Evolutionary conservation across 1,140 invertebrate species (phyloP).

Genomic region (Zaprionus camerounensis): DNA sequence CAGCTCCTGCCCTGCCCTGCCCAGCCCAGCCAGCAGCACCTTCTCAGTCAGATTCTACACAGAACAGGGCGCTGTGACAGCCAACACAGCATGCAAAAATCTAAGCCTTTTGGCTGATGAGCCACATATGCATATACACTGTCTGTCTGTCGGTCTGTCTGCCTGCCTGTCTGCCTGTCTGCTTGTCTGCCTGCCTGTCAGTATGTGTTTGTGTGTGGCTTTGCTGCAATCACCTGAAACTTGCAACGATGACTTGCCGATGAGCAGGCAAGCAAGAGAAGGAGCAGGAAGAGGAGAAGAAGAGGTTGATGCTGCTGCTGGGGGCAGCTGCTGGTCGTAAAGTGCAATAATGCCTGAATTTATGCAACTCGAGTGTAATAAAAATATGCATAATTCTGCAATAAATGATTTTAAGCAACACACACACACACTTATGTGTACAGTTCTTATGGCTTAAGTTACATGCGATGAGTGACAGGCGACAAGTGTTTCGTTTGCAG

Average conservation of each 20-base stretch:
- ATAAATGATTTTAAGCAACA: slow-evolving; percentile 80
- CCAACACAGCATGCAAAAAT: slow-evolving; percentile 71
- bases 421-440: slow-evolving; percentile 22
- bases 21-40: slow-evolving; percentile 35
- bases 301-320: slow-evolving; percentile 21
- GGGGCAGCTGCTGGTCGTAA: slow-evolving; percentile 76
- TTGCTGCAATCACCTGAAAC: slow-evolving; percentile 65
- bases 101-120: slow-evolving; percentile 67
- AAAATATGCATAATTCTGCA: slow-evolving; percentile 81
- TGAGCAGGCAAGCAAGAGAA: slow-evolving; percentile 11
- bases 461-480: slow-evolving; percentile 52
- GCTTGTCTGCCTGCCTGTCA: slow-evolving; percentile 4
- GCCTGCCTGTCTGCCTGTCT: background rate
- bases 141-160: background rate
- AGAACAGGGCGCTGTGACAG: slow-evolving; percentile 42
- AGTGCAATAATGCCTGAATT: slow-evolving; percentile 81
- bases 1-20: slow-evolving; percentile 47
- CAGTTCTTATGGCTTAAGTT: slow-evolving; percentile 41
- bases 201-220: slow-evolving; percentile 41
- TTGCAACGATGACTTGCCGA: slow-evolving; percentile 43
- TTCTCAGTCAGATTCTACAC: background rate
- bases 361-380: slow-evolving; percentile 80
- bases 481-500: slow-evolving; percentile 50
- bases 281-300: background rate
- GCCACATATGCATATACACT: slow-evolving; percentile 26